Conservation (phyloP, 2,113 vertebrate genomes). For the Proterorhinus semilunaris region DNA sequence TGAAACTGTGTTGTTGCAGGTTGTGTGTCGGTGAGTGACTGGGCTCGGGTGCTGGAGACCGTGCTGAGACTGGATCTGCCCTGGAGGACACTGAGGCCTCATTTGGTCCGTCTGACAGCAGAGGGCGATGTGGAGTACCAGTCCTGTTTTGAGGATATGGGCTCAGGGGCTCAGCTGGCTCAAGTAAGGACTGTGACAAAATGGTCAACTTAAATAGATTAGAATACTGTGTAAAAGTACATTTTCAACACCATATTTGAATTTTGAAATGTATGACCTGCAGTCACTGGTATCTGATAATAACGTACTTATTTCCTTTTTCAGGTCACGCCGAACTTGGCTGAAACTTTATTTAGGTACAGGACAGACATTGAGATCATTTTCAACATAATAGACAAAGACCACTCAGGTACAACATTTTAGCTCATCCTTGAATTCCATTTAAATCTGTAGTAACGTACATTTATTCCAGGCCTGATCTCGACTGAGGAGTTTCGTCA, state of each 20-base stretch:
- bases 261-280: too few species aligned
- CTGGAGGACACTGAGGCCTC: conserved; percentile 86
- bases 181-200: conserved; percentile 69
- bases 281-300: neutral
- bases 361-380: conserved; percentile 90
- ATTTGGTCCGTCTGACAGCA: conserved; percentile 68
- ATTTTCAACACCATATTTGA: too few species aligned
- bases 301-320: neutral
- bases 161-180: conserved; percentile 76
- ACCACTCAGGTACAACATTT: conserved; percentile 84
- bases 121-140: conserved; percentile 84
- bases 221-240: too few species aligned
- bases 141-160: conserved; percentile 87
- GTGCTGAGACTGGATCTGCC: conserved; percentile 87
- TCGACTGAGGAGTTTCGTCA: conserved; percentile 91
- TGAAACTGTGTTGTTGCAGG: conserved; percentile 68
- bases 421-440: neutral
- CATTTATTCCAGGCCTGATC: conserved; percentile 82
- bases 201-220: too few species aligned
- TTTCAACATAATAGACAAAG: conserved; percentile 93
- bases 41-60: conserved; percentile 84
- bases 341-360: conserved; percentile 90
- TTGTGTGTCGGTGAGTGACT: conserved; percentile 81
- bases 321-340: conserved; percentile 84
- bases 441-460: neutral